A percentile compares a stretch with the other conserved stretches of the same genome.
phyloP scores from a whole-genome alignment of 2,113 vertebrate species.

The Pseudopodoces humilis region DNA sequence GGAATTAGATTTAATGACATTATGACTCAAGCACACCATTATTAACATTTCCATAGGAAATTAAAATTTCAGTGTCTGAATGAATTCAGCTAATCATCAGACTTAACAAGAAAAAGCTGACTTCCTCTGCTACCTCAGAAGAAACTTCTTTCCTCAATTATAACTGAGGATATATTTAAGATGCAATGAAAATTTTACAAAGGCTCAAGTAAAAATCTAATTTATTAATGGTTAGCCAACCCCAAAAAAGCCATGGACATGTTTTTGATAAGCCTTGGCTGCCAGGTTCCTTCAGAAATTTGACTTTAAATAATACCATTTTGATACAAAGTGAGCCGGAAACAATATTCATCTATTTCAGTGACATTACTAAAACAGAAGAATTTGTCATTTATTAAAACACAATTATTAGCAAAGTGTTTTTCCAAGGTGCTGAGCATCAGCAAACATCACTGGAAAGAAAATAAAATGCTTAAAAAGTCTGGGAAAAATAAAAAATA shows the following conservation, averaged over 20 bases:
- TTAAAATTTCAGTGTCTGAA: slow-evolving; percentile 55
- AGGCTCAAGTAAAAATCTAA: not conserved
- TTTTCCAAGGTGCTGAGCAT: not conserved
- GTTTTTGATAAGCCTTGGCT: not conserved
- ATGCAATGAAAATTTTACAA: slow-evolving; percentile 34
- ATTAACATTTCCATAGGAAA: slow-evolving; percentile 64
- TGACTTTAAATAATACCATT: not conserved
- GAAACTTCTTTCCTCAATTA: not conserved
- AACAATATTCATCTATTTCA: not conserved
- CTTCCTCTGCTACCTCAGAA: slow-evolving; percentile 7
- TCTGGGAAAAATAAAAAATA: not conserved
- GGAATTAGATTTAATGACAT: slow-evolving; percentile 38
- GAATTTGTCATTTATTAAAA: not conserved
- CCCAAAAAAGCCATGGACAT: not conserved
- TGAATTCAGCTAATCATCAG: slow-evolving; percentile 36
- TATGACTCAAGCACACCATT: slow-evolving; percentile 49
- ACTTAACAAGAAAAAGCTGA: not conserved
- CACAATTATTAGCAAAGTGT: not conserved
- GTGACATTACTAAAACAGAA: not conserved
- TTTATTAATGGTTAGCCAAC: not conserved
- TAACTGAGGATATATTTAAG: not conserved
- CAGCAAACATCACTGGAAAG: not conserved
- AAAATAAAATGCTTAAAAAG: not conserved
- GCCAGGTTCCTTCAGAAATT: not conserved
- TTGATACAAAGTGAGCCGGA: not conserved